A percentile compares a stretch with the other conserved stretches of the same genome.
Evolutionary conservation across 2,113 vertebrate species (phyloP).

Genomic region (Etheostoma spectabile): DNA sequence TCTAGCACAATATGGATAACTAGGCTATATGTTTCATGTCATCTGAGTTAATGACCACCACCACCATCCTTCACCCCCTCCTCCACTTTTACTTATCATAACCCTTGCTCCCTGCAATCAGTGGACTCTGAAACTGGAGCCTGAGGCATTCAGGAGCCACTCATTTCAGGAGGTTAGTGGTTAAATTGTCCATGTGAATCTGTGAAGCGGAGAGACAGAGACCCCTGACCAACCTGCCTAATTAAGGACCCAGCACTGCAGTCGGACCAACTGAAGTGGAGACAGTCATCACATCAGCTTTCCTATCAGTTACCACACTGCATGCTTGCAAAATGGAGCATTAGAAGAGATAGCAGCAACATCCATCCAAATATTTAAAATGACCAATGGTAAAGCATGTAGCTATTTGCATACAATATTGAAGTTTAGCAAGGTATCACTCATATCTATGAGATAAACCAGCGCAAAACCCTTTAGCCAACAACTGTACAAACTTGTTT

Average conservation of each 20-base stretch:
- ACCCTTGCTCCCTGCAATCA: constrained; percentile 68
- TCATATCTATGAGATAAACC: constrained; percentile 5
- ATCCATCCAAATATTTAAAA: background rate
- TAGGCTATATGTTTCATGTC: background rate
- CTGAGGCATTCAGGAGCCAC: constrained; percentile 80
- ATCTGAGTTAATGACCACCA: background rate
- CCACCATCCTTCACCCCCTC: background rate
- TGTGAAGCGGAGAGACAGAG: constrained; percentile 77
- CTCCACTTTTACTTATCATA: constrained; percentile 73
- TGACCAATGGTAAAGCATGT: background rate
- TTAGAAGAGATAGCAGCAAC: background rate
- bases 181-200: constrained; percentile 87
- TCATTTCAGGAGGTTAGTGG: constrained; percentile 86
- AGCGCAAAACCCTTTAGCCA: constrained; percentile 21
- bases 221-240: constrained; percentile 81
- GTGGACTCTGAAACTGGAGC: constrained; percentile 80
- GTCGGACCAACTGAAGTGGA: constrained; percentile 45
- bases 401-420: background rate
- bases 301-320: background rate
- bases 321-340: background rate
- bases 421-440: background rate
- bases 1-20: background rate
- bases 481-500: constrained; percentile 63
- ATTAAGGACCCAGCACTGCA: constrained; percentile 79
- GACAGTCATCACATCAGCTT: constrained; percentile 11